Conservation (phyloP, 1,140 invertebrate genomes). For the Diuraphis noxia region DNA sequence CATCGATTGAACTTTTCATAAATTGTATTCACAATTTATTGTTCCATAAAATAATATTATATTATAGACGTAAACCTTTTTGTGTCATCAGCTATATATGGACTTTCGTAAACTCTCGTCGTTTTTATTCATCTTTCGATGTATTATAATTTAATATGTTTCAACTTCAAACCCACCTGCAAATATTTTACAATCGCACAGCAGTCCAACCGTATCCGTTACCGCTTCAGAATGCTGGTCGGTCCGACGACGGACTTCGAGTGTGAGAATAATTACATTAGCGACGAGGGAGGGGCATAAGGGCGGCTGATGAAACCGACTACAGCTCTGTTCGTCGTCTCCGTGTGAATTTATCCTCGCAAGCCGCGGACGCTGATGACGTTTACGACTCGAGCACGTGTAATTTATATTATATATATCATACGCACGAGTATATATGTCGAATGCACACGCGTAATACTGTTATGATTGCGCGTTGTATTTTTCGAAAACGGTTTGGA, state of each 20-base stretch:
- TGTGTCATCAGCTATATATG: no score
- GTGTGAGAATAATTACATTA: background rate
- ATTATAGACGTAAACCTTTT: no score
- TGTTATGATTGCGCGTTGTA: background rate
- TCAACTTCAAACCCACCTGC: no score
- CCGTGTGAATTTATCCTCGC: background rate
- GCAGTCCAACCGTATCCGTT: background rate
- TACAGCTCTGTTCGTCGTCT: background rate
- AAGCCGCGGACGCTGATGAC: background rate
- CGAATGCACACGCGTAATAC: background rate
- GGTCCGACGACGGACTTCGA: background rate
- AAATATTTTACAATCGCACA: background rate
- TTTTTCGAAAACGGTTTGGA: conserved; percentile 17
- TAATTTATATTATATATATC: background rate
- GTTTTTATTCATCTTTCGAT: no score
- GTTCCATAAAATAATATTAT: no score
- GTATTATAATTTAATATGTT: no score
- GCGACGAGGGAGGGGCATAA: background rate
- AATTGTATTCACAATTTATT: no score
- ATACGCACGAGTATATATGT: background rate
- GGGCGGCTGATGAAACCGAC: background rate
- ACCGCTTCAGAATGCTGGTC: background rate
- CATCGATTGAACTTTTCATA: no score
- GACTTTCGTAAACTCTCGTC: background rate
- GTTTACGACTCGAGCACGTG: conserved; percentile 5